Evolutionary conservation across 1,140 invertebrate genomes (phyloP), one percentile per base, ranked within the genome.

Genomic region (Drosophila setifemur): DNA sequence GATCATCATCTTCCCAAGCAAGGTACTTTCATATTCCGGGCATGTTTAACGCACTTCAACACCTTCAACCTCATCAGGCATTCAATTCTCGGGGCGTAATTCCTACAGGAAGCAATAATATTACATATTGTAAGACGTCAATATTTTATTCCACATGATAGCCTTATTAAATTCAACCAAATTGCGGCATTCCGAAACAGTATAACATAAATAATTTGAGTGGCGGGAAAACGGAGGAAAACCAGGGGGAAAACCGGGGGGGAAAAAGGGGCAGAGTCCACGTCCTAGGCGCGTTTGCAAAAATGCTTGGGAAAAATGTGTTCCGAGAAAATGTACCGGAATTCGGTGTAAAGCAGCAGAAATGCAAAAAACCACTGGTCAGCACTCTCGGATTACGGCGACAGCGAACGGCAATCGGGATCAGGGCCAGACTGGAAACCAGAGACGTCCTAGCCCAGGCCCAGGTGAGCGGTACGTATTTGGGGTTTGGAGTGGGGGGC

Each of bases 241-340:
- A 33, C 14, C 11, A 11, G 31, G 12, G n/a, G n/a, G n/a, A n/a
- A n/a, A n/a, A n/a, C n/a, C n/a, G n/a, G n/a, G n/a, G n/a, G n/a
- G n/a, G n/a, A n/a, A n/a, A n/a, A n/a, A n/a, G n/a, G n/a, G n/a
- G n/a, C n/a, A 54, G 19, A 35, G 50, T 53, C 61, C 37, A 29
- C 25, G 40, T 26, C 26, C 19, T n/a, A 37, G 43, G 44, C 55
- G 76, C 45, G 57, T 63, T 39, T 60, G 54, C 57, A 68, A 74
- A 82, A 73, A 64, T 72, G 75, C 83, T 76, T 88, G 85, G 85
- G 85, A 88, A 88, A 88, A 88, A 76, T 69, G 73, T 71, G 61
- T 88, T 88, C 85, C 83, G 74, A 82, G 85, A 88, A 88, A 87
- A 88, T 83, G 75, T 83, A 83, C 85, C 85, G 85, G 85, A 88